Evolutionary conservation across 2,888 invertebrate genomes (phyloP), one percentile per base, ranked within the genome.

Genomic region (Fragum sueziense): DNA sequence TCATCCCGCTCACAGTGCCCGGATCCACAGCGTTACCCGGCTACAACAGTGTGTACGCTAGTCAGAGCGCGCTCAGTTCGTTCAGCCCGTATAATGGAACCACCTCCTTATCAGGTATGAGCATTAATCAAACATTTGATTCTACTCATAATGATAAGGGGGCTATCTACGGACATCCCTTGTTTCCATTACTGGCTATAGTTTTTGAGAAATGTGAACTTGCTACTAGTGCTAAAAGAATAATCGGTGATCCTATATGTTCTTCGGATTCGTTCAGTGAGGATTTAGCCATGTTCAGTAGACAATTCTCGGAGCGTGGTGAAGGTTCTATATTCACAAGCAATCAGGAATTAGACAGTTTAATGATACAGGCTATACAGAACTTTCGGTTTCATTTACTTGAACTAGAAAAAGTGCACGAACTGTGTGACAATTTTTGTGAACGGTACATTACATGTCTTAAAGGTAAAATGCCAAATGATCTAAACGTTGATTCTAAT

Each of bases 341-440:
- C 57, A 82, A 85, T 79, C 85, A 75, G 47, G 85, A 85, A 70
- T 25, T 80, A 22, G 85, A 85, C 76, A 77, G 72, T 74, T 72
- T 85, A 52, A 82, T 85, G 80, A 78, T 85, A 33, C 82, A 85
- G 74, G 82, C 82, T 41, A 82, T 82, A 31, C 85, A 85, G 74
- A 82, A 82, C 73, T 79, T 85, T 61, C 74, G 85, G 57, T 85
- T 82, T 79, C 85, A 85, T 75, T 76, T 85, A 52, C 65, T 85
- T 62, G 85, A 85, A 68, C 69, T 85, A 20, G 85, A 85, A 79
- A 85, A 85, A 75, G 85, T 85, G 74, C 85, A 85, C 72, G 85
- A 85, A 79, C 82, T 85, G 14, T 85, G 85, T 79, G 85, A 85
- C 79, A 85, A 82, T 65, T 85, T 85, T 62, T 85, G 85, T 80